A percentile compares a stretch with the other conserved stretches of the same genome.
Evolutionary conservation across 2,888 invertebrate genomes (phyloP).

Genomic region (Stenchaetothrips biformis): DNA sequence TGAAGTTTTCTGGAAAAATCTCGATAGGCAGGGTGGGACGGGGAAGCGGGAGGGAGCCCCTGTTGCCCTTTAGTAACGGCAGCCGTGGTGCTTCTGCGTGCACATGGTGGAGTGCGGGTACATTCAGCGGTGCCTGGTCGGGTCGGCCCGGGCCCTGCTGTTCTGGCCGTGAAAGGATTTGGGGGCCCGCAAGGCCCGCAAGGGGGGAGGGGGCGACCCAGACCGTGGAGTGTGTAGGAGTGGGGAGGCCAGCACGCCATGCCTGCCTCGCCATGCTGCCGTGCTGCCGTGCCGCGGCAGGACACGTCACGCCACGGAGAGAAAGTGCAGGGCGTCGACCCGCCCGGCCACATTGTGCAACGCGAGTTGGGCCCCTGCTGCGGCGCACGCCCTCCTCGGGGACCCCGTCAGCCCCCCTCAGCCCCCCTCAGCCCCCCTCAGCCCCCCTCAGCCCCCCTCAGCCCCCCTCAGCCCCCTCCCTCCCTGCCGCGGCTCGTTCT

Average conservation of each 20-base stretch:
- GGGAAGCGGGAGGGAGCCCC: too few relatives aligned
- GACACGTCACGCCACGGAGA: background rate
- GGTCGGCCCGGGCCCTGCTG: background rate
- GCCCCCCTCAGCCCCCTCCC: background rate
- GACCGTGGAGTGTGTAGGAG: slow-evolving; percentile 10
- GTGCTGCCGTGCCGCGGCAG: background rate
- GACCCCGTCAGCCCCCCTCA: background rate
- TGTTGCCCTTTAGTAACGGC: too few relatives aligned
- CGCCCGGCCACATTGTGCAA: slow-evolving; percentile 9
- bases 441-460: background rate
- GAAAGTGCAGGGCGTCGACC: slow-evolving; percentile 16
- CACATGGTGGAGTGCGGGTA: background rate
- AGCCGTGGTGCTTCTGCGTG: too few relatives aligned
- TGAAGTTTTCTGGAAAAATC: too few relatives aligned
- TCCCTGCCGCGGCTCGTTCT: background rate
- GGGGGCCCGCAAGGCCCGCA: background rate
- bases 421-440: background rate
- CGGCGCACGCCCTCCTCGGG: background rate
- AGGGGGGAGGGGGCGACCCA: background rate
- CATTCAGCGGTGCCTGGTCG: background rate
- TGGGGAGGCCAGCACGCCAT: background rate
- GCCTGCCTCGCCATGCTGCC: too few relatives aligned
- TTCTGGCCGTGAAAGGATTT: background rate
- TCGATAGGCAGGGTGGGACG: too few relatives aligned
- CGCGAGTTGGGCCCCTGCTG: background rate